A percentile compares a stretch with the other conserved stretches of the same genome.
phyloP scores from a whole-genome alignment of 2,888 invertebrate genomes.

The Stratiomys singularior region DNA sequence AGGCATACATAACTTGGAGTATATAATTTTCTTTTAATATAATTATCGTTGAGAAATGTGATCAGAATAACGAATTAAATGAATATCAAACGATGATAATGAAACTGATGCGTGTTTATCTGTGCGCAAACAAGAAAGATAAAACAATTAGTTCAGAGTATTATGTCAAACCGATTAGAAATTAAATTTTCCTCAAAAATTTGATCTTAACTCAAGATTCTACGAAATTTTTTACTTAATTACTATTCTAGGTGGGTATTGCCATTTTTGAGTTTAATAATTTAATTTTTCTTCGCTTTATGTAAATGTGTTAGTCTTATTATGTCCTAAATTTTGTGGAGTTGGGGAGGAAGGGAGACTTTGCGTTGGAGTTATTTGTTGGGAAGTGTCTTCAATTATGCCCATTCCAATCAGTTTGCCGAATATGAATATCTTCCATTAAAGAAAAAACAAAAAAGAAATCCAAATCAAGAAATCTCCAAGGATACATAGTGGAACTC shows the following conservation, averaged over 20 bases:
- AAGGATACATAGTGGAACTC: too few relatives aligned
- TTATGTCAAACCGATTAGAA: too few relatives aligned
- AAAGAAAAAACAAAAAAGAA: too few relatives aligned
- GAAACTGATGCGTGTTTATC: background rate
- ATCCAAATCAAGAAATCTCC: too few relatives aligned
- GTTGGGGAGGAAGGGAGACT: background rate
- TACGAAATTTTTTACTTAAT: constrained; percentile 26
- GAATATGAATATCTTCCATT: too few relatives aligned
- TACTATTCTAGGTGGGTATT: constrained; percentile 45
- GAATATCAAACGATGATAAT: background rate
- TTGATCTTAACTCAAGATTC: too few relatives aligned
- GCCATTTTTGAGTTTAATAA: constrained; percentile 34
- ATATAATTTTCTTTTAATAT: constrained; percentile 22
- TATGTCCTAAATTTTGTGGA: background rate
- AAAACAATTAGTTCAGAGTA: background rate
- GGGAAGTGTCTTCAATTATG: too few relatives aligned
- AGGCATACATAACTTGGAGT: constrained; percentile 41
- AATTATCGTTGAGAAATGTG: too few relatives aligned
- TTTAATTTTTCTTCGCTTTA: background rate
- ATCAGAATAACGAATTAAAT: background rate
- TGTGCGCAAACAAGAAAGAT: background rate
- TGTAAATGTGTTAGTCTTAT: background rate
- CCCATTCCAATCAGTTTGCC: too few relatives aligned
- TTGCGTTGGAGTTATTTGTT: too few relatives aligned
- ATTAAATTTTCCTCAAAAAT: too few relatives aligned